Conservation (phyloP, 2,888 invertebrate species). For the Campoplex nolae region DNA sequence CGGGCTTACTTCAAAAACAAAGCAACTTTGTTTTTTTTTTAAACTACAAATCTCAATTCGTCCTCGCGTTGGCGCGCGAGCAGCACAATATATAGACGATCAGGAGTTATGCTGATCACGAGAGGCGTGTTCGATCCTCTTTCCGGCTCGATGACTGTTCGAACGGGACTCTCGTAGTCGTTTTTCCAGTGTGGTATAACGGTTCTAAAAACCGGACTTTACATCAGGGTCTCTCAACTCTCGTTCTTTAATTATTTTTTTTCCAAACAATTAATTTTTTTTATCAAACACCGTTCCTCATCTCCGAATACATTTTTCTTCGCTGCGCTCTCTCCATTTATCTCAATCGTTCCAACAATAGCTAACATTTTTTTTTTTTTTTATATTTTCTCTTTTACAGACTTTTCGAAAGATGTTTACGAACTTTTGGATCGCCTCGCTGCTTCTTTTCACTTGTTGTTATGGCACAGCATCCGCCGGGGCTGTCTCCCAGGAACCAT, state of each 20-base stretch:
- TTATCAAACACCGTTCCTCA: not conserved
- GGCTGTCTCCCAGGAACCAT: slow-evolving; percentile 62
- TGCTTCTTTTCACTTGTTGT: slow-evolving; percentile 53
- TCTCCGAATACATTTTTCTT: not conserved
- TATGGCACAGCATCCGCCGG: slow-evolving; percentile 43
- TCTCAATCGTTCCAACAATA: not conserved
- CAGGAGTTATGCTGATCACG: not conserved
- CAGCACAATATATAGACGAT: no score
- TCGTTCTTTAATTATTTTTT: slow-evolving; percentile 4
- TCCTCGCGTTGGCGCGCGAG: not conserved
- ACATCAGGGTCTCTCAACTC: slow-evolving; percentile 42
- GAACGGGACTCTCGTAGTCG: slow-evolving; percentile 60
- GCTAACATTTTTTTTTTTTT: slow-evolving; percentile 9
- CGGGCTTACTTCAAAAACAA: not conserved
- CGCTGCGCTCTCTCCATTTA: not conserved
- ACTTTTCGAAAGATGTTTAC: slow-evolving; percentile 48
- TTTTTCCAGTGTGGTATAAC: slow-evolving; percentile 55
- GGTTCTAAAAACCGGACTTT: slow-evolving; percentile 46
- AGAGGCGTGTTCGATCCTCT: slow-evolving; percentile 31
- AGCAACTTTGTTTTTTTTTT: not conserved
- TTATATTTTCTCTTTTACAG: slow-evolving; percentile 15
- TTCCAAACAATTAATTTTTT: not conserved
- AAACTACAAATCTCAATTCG: not conserved
- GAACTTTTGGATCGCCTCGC: slow-evolving; percentile 23
- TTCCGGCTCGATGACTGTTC: slow-evolving; percentile 47